A percentile compares a stretch with the other conserved stretches of the same genome.
phyloP scores from a whole-genome alignment of 2,113 vertebrate species.

The Callorhinus ursinus region DNA sequence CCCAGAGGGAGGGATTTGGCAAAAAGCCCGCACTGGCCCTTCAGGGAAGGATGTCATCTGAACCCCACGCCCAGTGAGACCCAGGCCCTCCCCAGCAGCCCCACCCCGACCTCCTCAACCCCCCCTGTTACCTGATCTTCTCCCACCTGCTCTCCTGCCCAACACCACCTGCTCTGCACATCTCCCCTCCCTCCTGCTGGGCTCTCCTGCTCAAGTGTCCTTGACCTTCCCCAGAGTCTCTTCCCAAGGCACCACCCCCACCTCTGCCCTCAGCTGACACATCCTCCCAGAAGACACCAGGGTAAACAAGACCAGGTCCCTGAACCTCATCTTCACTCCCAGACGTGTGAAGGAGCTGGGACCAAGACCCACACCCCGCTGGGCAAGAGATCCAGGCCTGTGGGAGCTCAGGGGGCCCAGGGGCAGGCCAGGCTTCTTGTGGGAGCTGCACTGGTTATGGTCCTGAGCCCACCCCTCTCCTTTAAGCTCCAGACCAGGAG shows the following conservation, averaged over 20 bases:
- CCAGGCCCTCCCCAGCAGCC: neutral
- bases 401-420: neutral
- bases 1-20: neutral
- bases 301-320: neutral
- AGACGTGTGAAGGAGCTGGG: neutral
- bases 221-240: neutral
- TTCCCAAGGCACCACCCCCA: neutral
- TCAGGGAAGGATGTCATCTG: too few species aligned
- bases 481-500: neutral
- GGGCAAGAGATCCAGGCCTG: neutral
- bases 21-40: neutral
- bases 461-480: neutral
- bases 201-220: neutral
- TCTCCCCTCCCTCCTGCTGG: neutral
- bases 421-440: neutral
- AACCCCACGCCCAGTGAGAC: neutral
- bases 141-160: neutral
- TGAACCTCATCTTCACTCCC: neutral
- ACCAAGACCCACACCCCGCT: neutral
- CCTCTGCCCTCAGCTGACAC: neutral
- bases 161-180: neutral
- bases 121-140: too few species aligned
- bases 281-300: neutral
- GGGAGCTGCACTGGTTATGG: neutral
- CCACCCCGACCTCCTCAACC: neutral